Conservation (phyloP, 2,113 vertebrate genomes). For the Notarius quadriscutis region DNA sequence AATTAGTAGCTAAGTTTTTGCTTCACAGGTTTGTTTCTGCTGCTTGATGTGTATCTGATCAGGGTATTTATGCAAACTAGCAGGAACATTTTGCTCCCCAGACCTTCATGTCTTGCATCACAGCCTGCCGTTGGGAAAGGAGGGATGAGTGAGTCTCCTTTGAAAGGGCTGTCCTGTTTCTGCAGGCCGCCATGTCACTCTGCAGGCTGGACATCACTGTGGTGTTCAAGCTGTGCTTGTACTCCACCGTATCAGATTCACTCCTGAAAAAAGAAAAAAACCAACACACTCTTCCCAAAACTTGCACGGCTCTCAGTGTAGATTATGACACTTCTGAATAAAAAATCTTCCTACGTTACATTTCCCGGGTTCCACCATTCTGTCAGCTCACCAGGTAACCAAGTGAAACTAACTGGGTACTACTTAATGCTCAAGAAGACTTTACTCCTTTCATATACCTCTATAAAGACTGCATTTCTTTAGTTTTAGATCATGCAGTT, state of each 20-base stretch:
- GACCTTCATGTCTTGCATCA: constrained; percentile 69
- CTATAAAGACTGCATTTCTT: background rate
- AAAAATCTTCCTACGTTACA: background rate
- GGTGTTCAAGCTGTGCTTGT: constrained; percentile 67
- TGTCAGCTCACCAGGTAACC: background rate
- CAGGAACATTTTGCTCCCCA: constrained; percentile 6
- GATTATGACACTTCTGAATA: background rate
- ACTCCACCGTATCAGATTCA: constrained; percentile 58
- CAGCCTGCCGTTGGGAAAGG: constrained; percentile 63
- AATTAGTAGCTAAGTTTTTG: background rate
- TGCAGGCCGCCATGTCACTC: constrained; percentile 65
- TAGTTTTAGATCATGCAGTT: background rate
- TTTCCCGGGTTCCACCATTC: background rate
- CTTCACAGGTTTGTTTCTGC: background rate
- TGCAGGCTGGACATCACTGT: constrained; percentile 66
- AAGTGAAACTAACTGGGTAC: background rate
- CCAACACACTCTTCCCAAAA: background rate
- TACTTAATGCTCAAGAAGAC: background rate
- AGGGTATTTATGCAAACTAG: background rate
- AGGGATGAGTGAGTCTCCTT: constrained; percentile 61
- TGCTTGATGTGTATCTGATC: background rate
- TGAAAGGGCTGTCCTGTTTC: constrained; percentile 59
- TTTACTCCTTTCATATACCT: background rate
- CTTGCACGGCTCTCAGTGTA: background rate
- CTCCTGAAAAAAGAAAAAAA: constrained; percentile 58